phyloP scores from a whole-genome alignment of 2,797 vertebrate species.

The Setipinna tenuifilis region DNA sequence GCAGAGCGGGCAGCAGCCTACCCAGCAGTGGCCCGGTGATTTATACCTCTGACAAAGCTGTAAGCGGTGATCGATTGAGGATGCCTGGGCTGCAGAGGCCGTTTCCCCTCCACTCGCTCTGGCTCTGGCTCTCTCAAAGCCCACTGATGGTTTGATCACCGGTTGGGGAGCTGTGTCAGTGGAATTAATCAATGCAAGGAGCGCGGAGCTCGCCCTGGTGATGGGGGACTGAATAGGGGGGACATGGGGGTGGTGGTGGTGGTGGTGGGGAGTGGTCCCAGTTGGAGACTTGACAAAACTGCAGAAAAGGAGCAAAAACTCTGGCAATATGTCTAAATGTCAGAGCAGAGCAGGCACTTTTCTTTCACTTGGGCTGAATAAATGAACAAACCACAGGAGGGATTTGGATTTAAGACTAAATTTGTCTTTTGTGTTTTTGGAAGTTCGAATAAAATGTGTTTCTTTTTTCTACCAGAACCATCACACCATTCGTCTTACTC shows the following conservation, averaged over 20 bases:
- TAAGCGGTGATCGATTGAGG: conserved; percentile 81
- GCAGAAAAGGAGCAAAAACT: no score
- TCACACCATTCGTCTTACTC: not conserved
- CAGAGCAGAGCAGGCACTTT: not conserved
- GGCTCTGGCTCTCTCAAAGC: conserved; percentile 74
- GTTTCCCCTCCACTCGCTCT: conserved; percentile 81
- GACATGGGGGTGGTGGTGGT: not conserved
- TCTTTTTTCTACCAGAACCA: not conserved
- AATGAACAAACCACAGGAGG: not conserved
- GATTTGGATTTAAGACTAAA: not conserved
- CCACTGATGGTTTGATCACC: conserved; percentile 79
- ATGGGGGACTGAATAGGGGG: not conserved
- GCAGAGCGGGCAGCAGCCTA: conserved; percentile 48
- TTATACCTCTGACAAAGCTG: conserved; percentile 78
- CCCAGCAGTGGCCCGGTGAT: conserved; percentile 70
- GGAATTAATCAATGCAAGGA: conserved; percentile 72
- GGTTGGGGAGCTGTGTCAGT: conserved; percentile 65
- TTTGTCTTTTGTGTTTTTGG: not conserved
- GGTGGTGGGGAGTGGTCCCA: no score
- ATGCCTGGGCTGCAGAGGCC: conserved; percentile 75
- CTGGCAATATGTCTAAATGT: conserved; percentile 1
- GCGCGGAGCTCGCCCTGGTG: conserved; percentile 53
- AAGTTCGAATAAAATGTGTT: not conserved
- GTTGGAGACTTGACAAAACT: conserved; percentile 36
- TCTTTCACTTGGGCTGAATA: not conserved